Evolutionary conservation across 2,888 invertebrate species (phyloP).

Genomic region (Trichopoda pennipes): DNA sequence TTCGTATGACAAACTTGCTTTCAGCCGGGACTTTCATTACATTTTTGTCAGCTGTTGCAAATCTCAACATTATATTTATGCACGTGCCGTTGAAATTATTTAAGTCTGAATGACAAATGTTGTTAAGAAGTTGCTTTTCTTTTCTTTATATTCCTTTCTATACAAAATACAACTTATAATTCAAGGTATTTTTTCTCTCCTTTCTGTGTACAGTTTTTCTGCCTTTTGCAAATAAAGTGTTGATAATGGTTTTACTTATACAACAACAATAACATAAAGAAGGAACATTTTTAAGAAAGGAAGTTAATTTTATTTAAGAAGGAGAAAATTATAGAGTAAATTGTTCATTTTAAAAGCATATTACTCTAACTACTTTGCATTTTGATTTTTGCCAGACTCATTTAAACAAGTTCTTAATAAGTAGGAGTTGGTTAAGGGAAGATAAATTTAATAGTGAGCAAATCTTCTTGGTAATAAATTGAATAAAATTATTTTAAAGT

Average conservation of each 20-base stretch:
- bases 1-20: conserved; percentile 58
- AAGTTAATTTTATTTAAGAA: conserved; percentile 42
- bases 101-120: conserved; percentile 67
- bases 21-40: conserved; percentile 55
- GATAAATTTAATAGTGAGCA: conserved; percentile 8
- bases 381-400: conserved; percentile 36
- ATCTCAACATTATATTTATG: conserved; percentile 68
- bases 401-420: conserved; percentile 6
- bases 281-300: conserved; percentile 5
- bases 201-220: conserved; percentile 29
- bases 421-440: conserved; percentile 1
- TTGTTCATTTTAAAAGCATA: conserved; percentile 63
- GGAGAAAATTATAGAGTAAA: conserved; percentile 57
- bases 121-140: conserved; percentile 58
- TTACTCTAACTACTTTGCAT: conserved; percentile 36
- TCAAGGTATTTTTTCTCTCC: conserved; percentile 51
- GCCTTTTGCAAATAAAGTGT: conserved; percentile 55
- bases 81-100: conserved; percentile 68
- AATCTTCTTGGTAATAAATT: conserved; percentile 6
- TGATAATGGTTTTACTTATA: conserved; percentile 60
- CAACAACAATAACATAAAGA: conserved; percentile 10
- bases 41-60: conserved; percentile 70
- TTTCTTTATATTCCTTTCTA: conserved; percentile 21
- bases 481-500: background rate
- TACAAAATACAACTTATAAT: conserved; percentile 48